Percentiles rank a stretch among this genome's conserved stretches.
Evolutionary conservation across 2,888 invertebrate genomes (phyloP).

Genomic region (Eilema depressum): DNA sequence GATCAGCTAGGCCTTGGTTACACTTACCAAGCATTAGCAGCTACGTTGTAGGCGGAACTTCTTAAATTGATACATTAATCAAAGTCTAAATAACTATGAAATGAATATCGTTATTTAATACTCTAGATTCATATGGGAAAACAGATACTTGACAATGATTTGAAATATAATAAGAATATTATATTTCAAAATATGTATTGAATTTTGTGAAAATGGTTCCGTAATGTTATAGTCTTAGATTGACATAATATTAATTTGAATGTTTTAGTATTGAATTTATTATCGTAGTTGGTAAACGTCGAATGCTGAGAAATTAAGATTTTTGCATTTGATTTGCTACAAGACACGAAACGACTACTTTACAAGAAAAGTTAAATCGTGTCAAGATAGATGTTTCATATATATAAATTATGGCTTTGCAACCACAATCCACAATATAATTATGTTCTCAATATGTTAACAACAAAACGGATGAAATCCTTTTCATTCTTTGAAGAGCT

Average conservation of each 20-base stretch:
- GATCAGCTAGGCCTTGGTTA: neutral
- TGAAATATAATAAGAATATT: neutral
- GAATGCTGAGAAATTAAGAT: too few relatives aligned
- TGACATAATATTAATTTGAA: too few relatives aligned
- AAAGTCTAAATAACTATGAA: neutral
- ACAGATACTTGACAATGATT: neutral
- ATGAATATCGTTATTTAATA: neutral
- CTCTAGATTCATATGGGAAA: neutral
- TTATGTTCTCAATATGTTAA: too few relatives aligned
- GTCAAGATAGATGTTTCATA: too few relatives aligned
- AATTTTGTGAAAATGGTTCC: neutral
- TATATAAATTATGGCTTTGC: too few relatives aligned
- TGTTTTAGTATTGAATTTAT: neutral
- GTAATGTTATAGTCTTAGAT: neutral
- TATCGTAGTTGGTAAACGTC: neutral
- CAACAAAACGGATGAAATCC: too few relatives aligned
- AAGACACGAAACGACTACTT: too few relatives aligned
- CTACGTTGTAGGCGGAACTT: slow-evolving; percentile 2
- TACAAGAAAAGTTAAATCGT: too few relatives aligned
- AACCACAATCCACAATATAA: too few relatives aligned
- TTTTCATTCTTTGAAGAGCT: too few relatives aligned
- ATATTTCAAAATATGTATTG: too few relatives aligned
- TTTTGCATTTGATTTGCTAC: too few relatives aligned
- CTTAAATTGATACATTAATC: neutral
- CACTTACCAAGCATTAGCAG: neutral